phyloP scores from a whole-genome alignment of 2,113 vertebrate species.

The Cynoglossus semilaevis region DNA sequence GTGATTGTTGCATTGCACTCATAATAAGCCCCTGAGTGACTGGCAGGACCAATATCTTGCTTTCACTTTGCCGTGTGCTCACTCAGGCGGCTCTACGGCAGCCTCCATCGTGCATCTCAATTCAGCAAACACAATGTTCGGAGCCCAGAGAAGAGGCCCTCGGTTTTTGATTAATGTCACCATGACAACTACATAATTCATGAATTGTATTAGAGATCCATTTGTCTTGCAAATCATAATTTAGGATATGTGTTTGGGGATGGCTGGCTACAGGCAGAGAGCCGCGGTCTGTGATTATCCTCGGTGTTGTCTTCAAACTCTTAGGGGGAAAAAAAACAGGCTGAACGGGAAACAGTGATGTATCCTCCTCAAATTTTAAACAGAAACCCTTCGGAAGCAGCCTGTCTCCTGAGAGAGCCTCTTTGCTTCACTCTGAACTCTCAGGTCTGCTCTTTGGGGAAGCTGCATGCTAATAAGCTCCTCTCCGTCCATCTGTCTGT shows the following conservation, averaged over 20 bases:
- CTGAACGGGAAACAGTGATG: slow-evolving; percentile 38
- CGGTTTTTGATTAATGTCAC: slow-evolving; percentile 75
- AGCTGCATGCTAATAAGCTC: slow-evolving; percentile 39
- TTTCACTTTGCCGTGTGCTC: slow-evolving; percentile 55
- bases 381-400: slow-evolving; percentile 33
- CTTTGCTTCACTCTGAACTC: slow-evolving; percentile 55
- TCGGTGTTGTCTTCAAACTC: slow-evolving; percentile 27
- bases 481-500: slow-evolving; percentile 35
- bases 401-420: slow-evolving; percentile 34
- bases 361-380: slow-evolving; percentile 42
- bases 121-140: slow-evolving; percentile 74
- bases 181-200: slow-evolving; percentile 80
- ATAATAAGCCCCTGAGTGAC: slow-evolving; percentile 69
- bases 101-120: slow-evolving; percentile 70
- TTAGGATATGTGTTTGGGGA: slow-evolving; percentile 60
- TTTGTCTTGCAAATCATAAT: slow-evolving; percentile 78
- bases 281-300: slow-evolving; percentile 42
- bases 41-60: slow-evolving; percentile 70
- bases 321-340: background rate
- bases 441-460: slow-evolving; percentile 49
- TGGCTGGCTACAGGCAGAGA: slow-evolving; percentile 32
- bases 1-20: slow-evolving; percentile 63
- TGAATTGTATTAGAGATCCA: slow-evolving; percentile 77
- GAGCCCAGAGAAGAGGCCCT: slow-evolving; percentile 52
- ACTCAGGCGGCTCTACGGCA: slow-evolving; percentile 52